Base-by-base conservation (phyloP, 1,140 invertebrate genomes). In the Drosophila arawakana region DNA sequence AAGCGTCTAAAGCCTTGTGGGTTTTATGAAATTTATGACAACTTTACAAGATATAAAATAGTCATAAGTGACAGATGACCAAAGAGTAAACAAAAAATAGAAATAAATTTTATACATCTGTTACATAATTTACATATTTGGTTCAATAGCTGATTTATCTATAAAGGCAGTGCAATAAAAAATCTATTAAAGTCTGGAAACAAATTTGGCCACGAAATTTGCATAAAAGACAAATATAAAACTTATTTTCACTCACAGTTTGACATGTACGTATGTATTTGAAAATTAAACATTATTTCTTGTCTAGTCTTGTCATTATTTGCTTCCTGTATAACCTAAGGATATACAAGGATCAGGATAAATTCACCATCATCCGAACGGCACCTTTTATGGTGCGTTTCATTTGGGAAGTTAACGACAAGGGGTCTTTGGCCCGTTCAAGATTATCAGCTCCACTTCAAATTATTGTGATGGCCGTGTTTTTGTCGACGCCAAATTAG, bases 401-500 rank as follows among this genome's bases (percentile, higher is more conserved):
- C 35, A 41, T 57, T 57, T 41, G 13, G 54, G 10, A n/a, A 41
- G 54, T 65, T 76, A 18, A 60, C 62, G 37, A 63, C 60, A 77
- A 72, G 73, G 58, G 77, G 65, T 80, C 77, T 84, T 80, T 83
- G 25, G 69, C 61, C 69, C 70, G 69, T 57, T 69, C 63, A 80
- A 83, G 81, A 80, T 83, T 77, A 83, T 83, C 81, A 83, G 77
- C 59, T 60, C 46, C 60, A 49, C 57, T 80, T 60, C 73, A 83
- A 84, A 84, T 77, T 84, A 77, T 84, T 83, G 80, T 77, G 77
- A 80, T 83, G 81, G 61, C 65, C 43, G 61, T 67, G 58, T 21
- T 57, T 35, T 58, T 44, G 57, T 13, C 50, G 58, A 55, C 0
- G 60, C 44, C 65, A 61, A 83, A 76, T 79, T 79, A 72, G 49